A percentile compares a stretch with the other conserved stretches of the same genome.
Evolutionary conservation across 2,797 vertebrate genomes (phyloP).

Genomic region (Tarsius wallacei): DNA sequence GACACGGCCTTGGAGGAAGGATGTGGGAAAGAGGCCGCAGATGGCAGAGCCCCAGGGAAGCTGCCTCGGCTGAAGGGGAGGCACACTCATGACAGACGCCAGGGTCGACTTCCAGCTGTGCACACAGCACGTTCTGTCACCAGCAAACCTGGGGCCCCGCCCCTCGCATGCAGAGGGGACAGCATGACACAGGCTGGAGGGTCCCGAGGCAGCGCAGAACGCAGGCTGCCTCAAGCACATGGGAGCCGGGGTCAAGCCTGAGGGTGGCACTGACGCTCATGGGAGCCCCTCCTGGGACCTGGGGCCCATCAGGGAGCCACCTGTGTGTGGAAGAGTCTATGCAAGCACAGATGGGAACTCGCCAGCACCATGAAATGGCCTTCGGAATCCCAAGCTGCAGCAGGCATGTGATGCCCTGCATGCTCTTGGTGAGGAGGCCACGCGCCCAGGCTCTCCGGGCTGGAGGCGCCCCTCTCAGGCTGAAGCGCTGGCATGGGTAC

Average conservation of each 20-base stretch:
- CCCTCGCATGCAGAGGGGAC: neutral
- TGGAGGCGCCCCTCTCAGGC: slow-evolving; percentile 66
- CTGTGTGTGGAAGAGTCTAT: slow-evolving; percentile 30
- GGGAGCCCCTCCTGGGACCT: slow-evolving; percentile 43
- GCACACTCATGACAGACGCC: too few relatives aligned
- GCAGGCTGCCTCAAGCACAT: too few relatives aligned
- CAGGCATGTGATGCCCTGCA: slow-evolving; percentile 25
- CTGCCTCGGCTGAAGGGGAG: too few relatives aligned
- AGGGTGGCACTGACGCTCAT: neutral
- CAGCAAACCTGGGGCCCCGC: too few relatives aligned
- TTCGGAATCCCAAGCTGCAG: slow-evolving; percentile 70
- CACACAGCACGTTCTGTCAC: neutral
- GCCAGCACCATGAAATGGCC: slow-evolving; percentile 61
- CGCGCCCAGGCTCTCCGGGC: slow-evolving; percentile 54
- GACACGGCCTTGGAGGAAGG: neutral
- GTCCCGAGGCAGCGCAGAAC: neutral
- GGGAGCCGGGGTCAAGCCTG: neutral
- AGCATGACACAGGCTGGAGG: neutral
- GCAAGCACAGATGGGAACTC: neutral
- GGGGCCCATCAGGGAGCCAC: slow-evolving; percentile 4
- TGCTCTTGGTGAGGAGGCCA: slow-evolving; percentile 54
- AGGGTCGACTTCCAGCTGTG: neutral
- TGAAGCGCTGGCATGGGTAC: slow-evolving; percentile 62
- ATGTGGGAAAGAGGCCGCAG: neutral
- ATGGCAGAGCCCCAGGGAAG: too few relatives aligned